A percentile compares a stretch with the other conserved stretches of the same genome.
phyloP scores from a whole-genome alignment of 1,140 invertebrate species.

The Gyrodactylus bullatarudis region DNA sequence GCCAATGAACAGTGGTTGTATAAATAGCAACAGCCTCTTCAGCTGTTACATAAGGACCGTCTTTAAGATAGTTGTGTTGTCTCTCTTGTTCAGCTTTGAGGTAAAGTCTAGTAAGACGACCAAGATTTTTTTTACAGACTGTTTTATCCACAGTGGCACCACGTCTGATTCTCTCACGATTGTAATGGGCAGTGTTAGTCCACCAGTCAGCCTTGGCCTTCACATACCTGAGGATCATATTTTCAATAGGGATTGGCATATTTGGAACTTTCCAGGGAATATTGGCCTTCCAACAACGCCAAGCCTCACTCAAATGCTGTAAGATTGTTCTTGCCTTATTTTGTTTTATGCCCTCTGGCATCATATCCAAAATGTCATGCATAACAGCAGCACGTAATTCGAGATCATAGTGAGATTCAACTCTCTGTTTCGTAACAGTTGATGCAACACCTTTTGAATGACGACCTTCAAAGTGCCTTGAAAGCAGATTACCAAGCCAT shows the following conservation, averaged over 20 bases:
- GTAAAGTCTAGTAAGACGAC: constrained; percentile 67
- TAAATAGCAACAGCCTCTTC: constrained; percentile 98
- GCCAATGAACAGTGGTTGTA: constrained; percentile 94
- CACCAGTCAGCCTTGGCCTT: constrained; percentile 99
- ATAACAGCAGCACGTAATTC: constrained; percentile 85
- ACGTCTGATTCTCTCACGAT: constrained; percentile 43
- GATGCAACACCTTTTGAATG: constrained; percentile 96
- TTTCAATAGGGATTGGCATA: constrained; percentile 88
- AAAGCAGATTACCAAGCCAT: constrained; percentile 86
- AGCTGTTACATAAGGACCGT: constrained; percentile 90
- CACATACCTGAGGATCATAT: constrained; percentile 95
- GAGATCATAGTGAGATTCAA: constrained; percentile 94
- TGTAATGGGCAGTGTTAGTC: constrained; percentile 99
- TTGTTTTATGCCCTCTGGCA: constrained; percentile 98
- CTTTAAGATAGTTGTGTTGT: constrained; percentile 93
- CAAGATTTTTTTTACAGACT: constrained; percentile 96
- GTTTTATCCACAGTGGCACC: constrained; percentile 50
- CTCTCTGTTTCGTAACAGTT: constrained; percentile 93
- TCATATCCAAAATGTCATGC: constrained; percentile 99
- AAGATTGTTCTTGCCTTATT: constrained; percentile 94
- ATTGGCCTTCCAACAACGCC: constrained; percentile 98
- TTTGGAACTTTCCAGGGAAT: constrained; percentile 99
- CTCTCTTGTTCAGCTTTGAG: constrained; percentile 92
- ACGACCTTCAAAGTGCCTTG: constrained; percentile 84
- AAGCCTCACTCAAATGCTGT: constrained; percentile 91